Evolutionary conservation across 2,888 invertebrate species (phyloP), one percentile per base, ranked within the genome.

Genomic region (Malthinus flaveolus): DNA sequence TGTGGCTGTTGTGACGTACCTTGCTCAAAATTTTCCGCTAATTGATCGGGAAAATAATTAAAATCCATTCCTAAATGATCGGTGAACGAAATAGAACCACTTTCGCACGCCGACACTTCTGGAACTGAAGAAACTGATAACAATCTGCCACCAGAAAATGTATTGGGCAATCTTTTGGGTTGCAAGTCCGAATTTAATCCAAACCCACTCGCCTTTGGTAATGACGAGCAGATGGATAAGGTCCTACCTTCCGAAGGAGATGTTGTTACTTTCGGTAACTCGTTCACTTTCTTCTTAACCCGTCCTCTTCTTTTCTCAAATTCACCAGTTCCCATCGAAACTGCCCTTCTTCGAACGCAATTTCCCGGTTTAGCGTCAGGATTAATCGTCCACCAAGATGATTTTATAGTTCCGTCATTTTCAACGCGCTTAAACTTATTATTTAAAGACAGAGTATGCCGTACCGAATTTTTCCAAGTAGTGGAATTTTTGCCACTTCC

Each of bases 301-400:
- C 97, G 84, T 35, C 96, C 96, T 67, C 97, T 86, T 69, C 94
- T 83, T 78, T 95, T 97, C 78, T 95, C 95, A 76, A 91, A 93
- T 76, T 97, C 96, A 56, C 92, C 93, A 52, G 95, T 93, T 80
- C 98, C 98, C 95, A 98, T 97, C 52, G 97, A 96, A 12, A 95
- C 93, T 7, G 98, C 97, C 63, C 99, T 86, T 70, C 98, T 85
- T 54, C 99, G 85, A n/a, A 97, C 95, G 23, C 96, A 95, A 79
- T 98, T 97, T 64, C 97, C 97, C 0, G 97, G 97, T 78, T 98
- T 98, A 11, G 98, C 99, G 75, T 99, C 98, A 1, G 97, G 98
- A 82, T 99, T 99, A 78, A 99, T 92, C 91, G 96, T 95, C 99
- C 99, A 99, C 98, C 98, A 99, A 0, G 96, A 97, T 35, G 96